Evolutionary conservation across 2,888 invertebrate genomes (phyloP), one percentile per base, ranked within the genome.

Genomic region (Ophion ellenae): DNA sequence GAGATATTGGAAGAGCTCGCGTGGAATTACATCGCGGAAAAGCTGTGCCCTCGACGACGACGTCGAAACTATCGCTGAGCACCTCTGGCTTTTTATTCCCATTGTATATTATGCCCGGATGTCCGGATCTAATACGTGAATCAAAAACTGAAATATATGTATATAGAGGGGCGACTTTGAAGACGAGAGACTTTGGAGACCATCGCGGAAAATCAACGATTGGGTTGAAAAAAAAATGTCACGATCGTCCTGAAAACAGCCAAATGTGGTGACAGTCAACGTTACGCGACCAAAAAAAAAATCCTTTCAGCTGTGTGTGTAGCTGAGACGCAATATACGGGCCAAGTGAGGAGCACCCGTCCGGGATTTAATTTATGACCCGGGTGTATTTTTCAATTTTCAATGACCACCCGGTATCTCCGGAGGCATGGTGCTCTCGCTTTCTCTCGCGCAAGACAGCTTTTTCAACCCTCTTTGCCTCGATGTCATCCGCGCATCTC

Each of bases 301-400:
- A 14, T 47, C 2, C 2, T 47, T 47, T 47, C 14, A 11, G 3
- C 14, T 47, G 47, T 47, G 14, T 11, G 47, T 47, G 11, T 14
- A 47, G 47, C 47, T 47, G 4, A 47, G 47, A 47, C 14, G 47
- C 47, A 47, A 47, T 47, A 47, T 47, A 47, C n/a, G 61, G 7
- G 61, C 24, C 20, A 20, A 61, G 76, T 79, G 84, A 80, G 83
- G 85, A 90, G 90, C 86, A 87, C 87, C 85, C 88, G 88, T 90
- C 89, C 84, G 90, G 11, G 47, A 89, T 89, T 89, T 89, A 90
- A 90, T 91, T 91, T 91, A 90, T 87, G 89, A 86, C 88, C 47
- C 88, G 83, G 83, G 81, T 88, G 88, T 89, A 90, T 90, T 90
- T 91, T 90, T 89, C 90, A 91, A 91, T 91, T 92, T 91, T 90